Evolutionary conservation across 2,113 vertebrate species (phyloP).

Genomic region (Mesitornis unicolor): DNA sequence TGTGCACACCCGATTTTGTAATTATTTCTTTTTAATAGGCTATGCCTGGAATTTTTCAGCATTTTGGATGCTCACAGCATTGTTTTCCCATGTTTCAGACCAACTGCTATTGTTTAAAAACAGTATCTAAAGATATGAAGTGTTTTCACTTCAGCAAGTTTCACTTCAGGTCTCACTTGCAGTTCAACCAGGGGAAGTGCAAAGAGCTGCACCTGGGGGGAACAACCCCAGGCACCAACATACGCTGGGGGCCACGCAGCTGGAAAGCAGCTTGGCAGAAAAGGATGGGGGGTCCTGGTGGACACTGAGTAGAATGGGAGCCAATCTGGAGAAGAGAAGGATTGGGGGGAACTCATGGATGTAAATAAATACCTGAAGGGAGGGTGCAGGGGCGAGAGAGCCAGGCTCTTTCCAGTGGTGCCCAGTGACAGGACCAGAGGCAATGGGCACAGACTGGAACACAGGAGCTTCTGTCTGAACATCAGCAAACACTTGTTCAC

Average conservation of each 20-base stretch:
- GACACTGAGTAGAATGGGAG: accelerated
- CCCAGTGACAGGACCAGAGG: neutral
- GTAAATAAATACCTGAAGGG: neutral
- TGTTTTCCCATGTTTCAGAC: neutral
- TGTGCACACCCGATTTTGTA: neutral
- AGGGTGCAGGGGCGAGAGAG: accelerated
- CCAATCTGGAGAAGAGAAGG: neutral
- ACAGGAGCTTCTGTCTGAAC: neutral
- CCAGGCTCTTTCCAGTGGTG: neutral
- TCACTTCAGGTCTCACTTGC: neutral
- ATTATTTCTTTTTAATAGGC: neutral
- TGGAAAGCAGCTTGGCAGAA: neutral
- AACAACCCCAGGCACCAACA: neutral
- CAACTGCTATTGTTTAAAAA: neutral
- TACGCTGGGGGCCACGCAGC: neutral
- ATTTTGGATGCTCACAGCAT: neutral
- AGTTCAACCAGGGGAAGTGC: neutral
- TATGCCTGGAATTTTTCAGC: neutral
- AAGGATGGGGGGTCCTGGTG: too few species aligned
- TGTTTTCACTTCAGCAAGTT: neutral
- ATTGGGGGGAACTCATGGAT: accelerated
- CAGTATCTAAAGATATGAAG: neutral
- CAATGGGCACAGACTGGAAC: neutral
- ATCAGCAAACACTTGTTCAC: neutral
- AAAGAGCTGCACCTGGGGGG: neutral